Evolutionary conservation across 2,888 invertebrate species (phyloP), one percentile per base, ranked within the genome.

Genomic region (Aelia acuminata): DNA sequence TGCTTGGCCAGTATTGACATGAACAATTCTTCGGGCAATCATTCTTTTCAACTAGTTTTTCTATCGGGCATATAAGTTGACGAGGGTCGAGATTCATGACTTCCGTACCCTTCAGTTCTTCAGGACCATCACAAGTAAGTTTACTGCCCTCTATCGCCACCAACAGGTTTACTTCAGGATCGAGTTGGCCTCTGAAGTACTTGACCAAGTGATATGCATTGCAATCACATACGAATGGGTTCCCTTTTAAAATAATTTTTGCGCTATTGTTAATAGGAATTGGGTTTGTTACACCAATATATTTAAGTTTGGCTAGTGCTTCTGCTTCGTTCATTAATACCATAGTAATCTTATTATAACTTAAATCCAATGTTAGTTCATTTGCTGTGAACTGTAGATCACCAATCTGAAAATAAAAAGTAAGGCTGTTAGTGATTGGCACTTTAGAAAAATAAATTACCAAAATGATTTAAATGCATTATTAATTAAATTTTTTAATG

Each of bases 221-320:
- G 91, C 96, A 96, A 91, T 95, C 94, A 90, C 96, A 96, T 5
- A 91, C 90, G 13, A 96, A 91, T 0, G 95, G 95, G 92, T 96
- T 96, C 20, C 87, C 87, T 89, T 87, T 88, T 11, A 90, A 87
- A 13, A 63, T 49, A 15, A 90, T 47, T 70, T 87, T 63, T 31
- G 43, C 87, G 43, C 88, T 87, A 26, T 89, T 75, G 39, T 87
- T 89, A 35, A 75, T 47, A 70, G 89, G 22, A 63, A 85, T 39
- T 8, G 88, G 50, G 18, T 84, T 86, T 13, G 89, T 57, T 10
- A 88, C 75, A 0, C 91, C 91, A 22, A n/a, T n/a, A 18, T 87
- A 88, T 84, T 91, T 91, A n/a, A 87, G 89, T 8, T 88, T 49
- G 0, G 92, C 91, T 1, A 92, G 85, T 1, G 90, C 53, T 88